A percentile compares a stretch with the other conserved stretches of the same genome.
Evolutionary conservation across 2,113 vertebrate genomes (phyloP).

Genomic region (Mesoclemmys tuberculata): DNA sequence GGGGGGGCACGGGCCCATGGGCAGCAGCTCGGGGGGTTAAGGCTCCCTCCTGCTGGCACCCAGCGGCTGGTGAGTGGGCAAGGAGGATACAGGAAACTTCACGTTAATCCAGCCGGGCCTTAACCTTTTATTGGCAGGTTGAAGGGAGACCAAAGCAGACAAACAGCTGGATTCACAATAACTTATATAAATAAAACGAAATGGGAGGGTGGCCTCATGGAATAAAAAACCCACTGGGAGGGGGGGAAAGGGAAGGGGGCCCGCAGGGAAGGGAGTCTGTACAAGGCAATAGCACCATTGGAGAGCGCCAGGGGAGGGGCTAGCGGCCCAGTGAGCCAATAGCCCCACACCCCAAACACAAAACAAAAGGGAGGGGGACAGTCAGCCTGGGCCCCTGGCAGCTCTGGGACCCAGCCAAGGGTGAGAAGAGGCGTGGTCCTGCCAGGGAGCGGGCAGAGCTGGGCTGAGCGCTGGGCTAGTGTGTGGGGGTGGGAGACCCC

Average conservation of each 20-base stretch:
- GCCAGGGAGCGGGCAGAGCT: too few relatives aligned
- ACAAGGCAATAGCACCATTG: constrained; percentile 72
- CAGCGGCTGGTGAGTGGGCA: background rate
- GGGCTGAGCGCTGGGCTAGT: background rate
- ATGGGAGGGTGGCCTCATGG: constrained; percentile 22
- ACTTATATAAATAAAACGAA: constrained; percentile 68
- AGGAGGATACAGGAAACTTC: background rate
- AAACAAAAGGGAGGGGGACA: background rate
- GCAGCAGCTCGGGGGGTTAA: background rate
- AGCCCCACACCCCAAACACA: background rate
- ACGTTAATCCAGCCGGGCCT: background rate
- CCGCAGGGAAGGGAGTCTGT: constrained; percentile 32
- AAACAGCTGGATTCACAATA: constrained; percentile 33
- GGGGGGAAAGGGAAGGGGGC: background rate
- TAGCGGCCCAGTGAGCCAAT: background rate
- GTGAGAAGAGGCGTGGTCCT: background rate
- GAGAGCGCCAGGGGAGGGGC: background rate
- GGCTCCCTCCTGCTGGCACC: too few relatives aligned
- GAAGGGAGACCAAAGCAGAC: constrained; percentile 20
- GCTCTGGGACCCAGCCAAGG: background rate
- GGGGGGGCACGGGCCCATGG: background rate
- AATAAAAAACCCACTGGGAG: constrained; percentile 20
- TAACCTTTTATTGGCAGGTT: constrained; percentile 36
- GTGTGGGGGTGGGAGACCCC: background rate
- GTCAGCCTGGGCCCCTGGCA: background rate